Evolutionary conservation across 2,113 vertebrate species (phyloP), one percentile per base, ranked within the genome.

Genomic region (Gymnobelideus leadbeateri): DNA sequence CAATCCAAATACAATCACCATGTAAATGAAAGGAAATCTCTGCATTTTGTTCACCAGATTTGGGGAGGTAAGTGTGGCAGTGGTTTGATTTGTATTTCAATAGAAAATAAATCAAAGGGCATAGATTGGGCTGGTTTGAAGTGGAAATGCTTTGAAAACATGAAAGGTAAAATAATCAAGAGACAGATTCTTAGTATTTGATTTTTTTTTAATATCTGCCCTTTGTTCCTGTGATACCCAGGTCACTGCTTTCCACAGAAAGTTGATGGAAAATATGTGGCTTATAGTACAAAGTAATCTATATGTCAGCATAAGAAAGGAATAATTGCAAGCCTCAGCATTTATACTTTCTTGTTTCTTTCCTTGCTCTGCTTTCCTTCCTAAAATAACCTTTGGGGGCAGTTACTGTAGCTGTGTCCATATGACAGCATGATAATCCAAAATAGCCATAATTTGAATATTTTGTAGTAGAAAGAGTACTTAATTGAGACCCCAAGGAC

Each of bases 51-150:
- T 47, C 43, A 77, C 26, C 8, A 16, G 0, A 21, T 1, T 94
- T 94, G 16, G 89, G 61, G 77, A 77, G 1, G 84, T 26, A 47
- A 61, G 28, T 51, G 37, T 51, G 12, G 46, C 84, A 95, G 12
- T 84, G 92, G 68, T 97, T 98, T 97, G 95, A 96, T 97, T 97
- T 96, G 84, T 97, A 92, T 97, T 98, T 97, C 96, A 97, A 97
- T 96, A 97, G 19, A 96, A 97, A 97, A 98, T 92, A 97, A 97
- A 97, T 97, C 97, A 97, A 98, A 98, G 96, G 92, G 49, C 94
- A 95, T 96, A 96, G 95, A 97, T 97, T 97, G 97, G 91, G 43
- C 31, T 53, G 92, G 95, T 96, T 97, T 98, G 96, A 98, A 97
- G 92, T 97, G 97, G 96, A 97, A 98, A 97, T 97, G 91, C 68